phyloP scores from a whole-genome alignment of 2,113 vertebrate species.

The Triplophysa tibetana region DNA sequence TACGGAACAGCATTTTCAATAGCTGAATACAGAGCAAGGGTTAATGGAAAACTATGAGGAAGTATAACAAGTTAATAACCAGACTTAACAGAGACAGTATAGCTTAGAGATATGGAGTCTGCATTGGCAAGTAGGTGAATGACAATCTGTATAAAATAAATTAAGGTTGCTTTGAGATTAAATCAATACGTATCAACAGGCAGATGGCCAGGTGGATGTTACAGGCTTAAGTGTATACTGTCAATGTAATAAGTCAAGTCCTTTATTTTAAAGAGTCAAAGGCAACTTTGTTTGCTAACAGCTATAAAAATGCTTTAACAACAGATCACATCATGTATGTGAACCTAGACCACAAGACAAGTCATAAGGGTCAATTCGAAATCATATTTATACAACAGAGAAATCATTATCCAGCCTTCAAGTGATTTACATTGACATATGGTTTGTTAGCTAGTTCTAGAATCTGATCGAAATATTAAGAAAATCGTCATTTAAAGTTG shows the following conservation, averaged over 20 bases:
- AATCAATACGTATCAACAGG: slow-evolving; percentile 33
- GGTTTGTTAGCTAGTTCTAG: too few relatives aligned
- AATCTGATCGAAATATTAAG: too few relatives aligned
- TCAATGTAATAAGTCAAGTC: not conserved
- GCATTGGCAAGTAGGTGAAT: slow-evolving; percentile 8
- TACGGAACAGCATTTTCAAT: slow-evolving; percentile 7
- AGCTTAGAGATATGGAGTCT: not conserved
- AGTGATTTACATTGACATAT: too few relatives aligned
- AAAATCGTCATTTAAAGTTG: too few relatives aligned
- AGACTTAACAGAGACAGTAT: slow-evolving; percentile 21
- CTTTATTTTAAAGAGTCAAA: not conserved
- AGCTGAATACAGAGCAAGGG: not conserved
- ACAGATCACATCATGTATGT: not conserved
- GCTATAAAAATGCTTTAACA: not conserved
- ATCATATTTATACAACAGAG: too few relatives aligned
- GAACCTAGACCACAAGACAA: too few relatives aligned
- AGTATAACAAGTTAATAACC: slow-evolving; percentile 7
- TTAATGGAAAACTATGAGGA: slow-evolving; percentile 15
- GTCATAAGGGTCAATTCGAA: too few relatives aligned
- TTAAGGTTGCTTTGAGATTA: slow-evolving; percentile 11
- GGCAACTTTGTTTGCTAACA: not conserved
- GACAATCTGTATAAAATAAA: slow-evolving; percentile 20
- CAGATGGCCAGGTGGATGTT: slow-evolving; percentile 20
- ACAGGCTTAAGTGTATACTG: slow-evolving; percentile 7
- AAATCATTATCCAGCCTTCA: too few relatives aligned